Evolutionary conservation across 1,140 invertebrate genomes (phyloP), one percentile per base, ranked within the genome.

Genomic region (Holcopasites calliopsidis): DNA sequence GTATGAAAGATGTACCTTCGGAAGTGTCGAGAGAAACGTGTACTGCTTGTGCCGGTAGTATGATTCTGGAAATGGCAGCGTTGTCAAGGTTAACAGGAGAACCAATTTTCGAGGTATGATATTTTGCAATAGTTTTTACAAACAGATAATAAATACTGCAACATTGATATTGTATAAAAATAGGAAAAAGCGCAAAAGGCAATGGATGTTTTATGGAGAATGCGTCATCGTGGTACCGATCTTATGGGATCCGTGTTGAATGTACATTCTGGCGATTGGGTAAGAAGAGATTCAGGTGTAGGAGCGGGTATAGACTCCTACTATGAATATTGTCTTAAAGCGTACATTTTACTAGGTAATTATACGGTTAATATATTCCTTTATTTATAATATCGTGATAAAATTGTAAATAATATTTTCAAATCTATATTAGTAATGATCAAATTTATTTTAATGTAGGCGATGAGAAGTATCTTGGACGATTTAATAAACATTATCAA

Each of bases 221-320:
- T 98, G 88, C 91, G 98, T 44, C 97, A 99, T 92, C 94, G 97
- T 70, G 95, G 95, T 47, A 97, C 96, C 0, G 97, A 98, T 92
- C 92, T 99, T 3, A 98, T 98, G 95, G 97, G 97, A 26, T 98
- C 97, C 16, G 97, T 98, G 21, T 93, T 99, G 13, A 98, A 98
- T 91, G 96, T 99, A n/a, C 97, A 99, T 88, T 98, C 96, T 44
- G 98, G 99, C 4, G 98, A 99, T 91, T 99, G 98, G 98, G 95
- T 99, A 6, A 92, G 98, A 28, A 94, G 97, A 88, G 98, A 99
- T 90, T 97, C 97, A 35, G 98, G 98, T 3, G 98, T 99, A 23
- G 99, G 99, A n/a, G 99, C 98, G 49, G 98, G 99, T 11, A 99
- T 99, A 80, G 98, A 99, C 91, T 99, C 98, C 0, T 99, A 99